Evolutionary conservation across 2,113 vertebrate genomes (phyloP).

Genomic region (Dolichallabes microphthalmus): DNA sequence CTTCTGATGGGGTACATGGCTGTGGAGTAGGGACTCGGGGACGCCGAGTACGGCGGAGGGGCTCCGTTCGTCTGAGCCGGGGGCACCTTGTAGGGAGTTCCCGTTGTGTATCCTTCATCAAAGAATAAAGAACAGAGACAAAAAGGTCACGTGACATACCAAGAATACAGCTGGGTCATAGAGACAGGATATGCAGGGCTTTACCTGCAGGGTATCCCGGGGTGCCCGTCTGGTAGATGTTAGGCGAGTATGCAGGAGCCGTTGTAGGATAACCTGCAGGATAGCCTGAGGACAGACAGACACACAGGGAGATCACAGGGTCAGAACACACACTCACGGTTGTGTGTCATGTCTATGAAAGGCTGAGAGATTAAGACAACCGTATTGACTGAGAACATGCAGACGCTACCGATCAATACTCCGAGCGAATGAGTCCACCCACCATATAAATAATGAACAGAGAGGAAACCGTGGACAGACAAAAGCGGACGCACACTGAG

Average conservation of each 20-base stretch:
- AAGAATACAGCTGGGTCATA: not conserved
- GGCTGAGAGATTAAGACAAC: not conserved
- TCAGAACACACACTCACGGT: not conserved
- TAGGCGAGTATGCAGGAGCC: constrained; percentile 82
- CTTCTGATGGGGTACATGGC: constrained; percentile 99
- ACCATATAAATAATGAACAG: not conserved
- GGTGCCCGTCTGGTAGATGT: constrained; percentile 81
- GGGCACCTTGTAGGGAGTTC: constrained; percentile 97
- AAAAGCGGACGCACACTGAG: not conserved
- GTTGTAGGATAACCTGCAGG: constrained; percentile 80
- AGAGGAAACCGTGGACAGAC: not conserved
- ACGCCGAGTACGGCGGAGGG: constrained; percentile 94
- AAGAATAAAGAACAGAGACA: not conserved
- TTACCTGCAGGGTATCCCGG: constrained; percentile 85
- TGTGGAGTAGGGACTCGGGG: constrained; percentile 92
- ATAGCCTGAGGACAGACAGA: constrained; percentile 72
- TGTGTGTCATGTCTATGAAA: not conserved
- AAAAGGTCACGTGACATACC: not conserved
- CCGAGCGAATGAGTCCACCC: not conserved
- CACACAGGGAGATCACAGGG: not conserved
- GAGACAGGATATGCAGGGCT: constrained; percentile 1
- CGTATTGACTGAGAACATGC: not conserved
- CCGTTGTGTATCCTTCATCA: constrained; percentile 88
- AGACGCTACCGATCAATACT: not conserved
- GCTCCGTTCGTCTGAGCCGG: constrained; percentile 94